phyloP scores from a whole-genome alignment of 2,888 invertebrate genomes.

The Crepidodera aurea region DNA sequence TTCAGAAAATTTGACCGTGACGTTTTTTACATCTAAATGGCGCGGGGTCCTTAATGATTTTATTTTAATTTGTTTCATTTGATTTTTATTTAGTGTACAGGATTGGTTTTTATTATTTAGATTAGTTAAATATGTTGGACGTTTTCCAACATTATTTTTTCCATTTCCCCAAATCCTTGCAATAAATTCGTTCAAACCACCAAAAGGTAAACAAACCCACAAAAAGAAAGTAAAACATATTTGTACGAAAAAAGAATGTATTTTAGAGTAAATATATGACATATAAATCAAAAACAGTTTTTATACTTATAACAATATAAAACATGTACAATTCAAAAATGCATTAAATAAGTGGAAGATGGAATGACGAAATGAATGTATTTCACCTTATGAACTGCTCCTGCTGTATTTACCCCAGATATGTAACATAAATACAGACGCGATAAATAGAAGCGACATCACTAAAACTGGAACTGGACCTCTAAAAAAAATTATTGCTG shows the following conservation, averaged over 20 bases:
- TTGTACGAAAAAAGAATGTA: conserved; percentile 15
- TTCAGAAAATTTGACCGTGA: too few species aligned
- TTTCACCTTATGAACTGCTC: conserved; percentile 39
- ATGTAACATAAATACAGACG: conserved; percentile 99
- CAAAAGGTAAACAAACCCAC: too few species aligned
- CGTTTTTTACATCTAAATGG: too few species aligned
- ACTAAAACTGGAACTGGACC: conserved; percentile 99
- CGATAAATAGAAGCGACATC: conserved; percentile 98
- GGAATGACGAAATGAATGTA: conserved; percentile 50
- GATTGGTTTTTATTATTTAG: too few species aligned
- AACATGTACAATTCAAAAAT: conserved; percentile 50
- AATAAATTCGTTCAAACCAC: too few species aligned
- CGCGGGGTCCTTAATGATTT: too few species aligned
- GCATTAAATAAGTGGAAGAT: conserved; percentile 53
- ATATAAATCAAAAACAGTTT: conserved; percentile 38
- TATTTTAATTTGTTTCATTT: too few species aligned
- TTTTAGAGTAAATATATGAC: conserved; percentile 34
- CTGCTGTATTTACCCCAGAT: conserved; percentile 99
- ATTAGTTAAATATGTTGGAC: too few species aligned
- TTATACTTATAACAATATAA: conserved; percentile 46
- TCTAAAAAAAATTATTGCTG: conserved; percentile 76
- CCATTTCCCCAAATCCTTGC: too few species aligned
- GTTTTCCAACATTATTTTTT: too few species aligned
- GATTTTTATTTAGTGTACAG: too few species aligned
- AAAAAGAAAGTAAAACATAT: conserved; percentile 12